These are phyloP conservation scores for Drosophila sturtevanti DNA, from an alignment of 1,140 invertebrate species.

Conservation along the genomic window DNA sequence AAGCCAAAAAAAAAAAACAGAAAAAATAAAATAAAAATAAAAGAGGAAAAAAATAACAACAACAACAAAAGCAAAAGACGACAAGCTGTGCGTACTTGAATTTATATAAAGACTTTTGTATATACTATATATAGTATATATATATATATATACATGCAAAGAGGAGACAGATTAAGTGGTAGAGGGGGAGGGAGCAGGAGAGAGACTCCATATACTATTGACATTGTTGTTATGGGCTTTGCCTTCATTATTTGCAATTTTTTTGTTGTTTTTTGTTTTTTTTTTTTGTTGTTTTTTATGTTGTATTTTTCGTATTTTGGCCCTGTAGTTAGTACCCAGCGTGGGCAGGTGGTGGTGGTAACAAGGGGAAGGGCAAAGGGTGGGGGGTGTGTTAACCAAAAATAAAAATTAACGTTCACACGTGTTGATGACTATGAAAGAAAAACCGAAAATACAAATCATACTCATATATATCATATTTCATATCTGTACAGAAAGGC, in stretches of 20 bases:
- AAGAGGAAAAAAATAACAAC: background rate
- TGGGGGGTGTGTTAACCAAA: background rate
- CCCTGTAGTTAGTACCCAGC: background rate
- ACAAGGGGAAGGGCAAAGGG: background rate
- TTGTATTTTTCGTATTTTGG: background rate
- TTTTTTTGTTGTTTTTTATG: background rate
- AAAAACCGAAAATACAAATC: background rate
- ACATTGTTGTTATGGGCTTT: constrained; percentile 9
- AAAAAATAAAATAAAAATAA: background rate
- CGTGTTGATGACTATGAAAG: background rate
- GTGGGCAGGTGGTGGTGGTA: background rate
- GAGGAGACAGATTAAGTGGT: background rate
- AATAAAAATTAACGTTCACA: background rate
- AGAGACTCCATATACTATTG: background rate
- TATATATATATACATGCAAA: background rate
- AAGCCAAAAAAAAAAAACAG: too few relatives aligned
- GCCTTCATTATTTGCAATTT: constrained; percentile 7
- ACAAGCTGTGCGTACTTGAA: constrained; percentile 3
- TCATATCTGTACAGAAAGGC: background rate
- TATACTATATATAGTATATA: background rate
- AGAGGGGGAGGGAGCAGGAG: background rate
- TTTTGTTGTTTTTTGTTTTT: too few relatives aligned
- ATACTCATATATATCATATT: constrained; percentile 2
- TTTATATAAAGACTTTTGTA: constrained; percentile 6
- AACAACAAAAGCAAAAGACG: background rate